Conservation (phyloP, 30 jellyfish, hydroid and myxozoan genomes). For the Haliclystus octoradiatus region DNA sequence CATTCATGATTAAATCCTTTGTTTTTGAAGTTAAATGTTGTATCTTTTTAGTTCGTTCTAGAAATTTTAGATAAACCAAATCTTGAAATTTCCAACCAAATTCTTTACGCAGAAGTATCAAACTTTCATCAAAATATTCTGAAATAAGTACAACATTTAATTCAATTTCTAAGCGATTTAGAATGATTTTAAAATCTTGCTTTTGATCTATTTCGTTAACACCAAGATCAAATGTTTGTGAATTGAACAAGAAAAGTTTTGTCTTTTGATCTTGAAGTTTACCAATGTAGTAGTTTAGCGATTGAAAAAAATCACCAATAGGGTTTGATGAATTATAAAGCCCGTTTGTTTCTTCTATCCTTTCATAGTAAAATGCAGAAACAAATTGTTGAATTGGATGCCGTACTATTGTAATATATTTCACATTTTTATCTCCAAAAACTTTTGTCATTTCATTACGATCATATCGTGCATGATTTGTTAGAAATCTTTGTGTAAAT, state of each 20-base stretch:
- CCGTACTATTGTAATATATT: constrained; percentile 73
- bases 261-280: background rate
- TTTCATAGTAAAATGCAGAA: constrained; percentile 70
- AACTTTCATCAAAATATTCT: constrained; percentile 92
- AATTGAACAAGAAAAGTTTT: background rate
- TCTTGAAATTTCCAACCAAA: constrained; percentile 85
- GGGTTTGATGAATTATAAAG: constrained; percentile 51
- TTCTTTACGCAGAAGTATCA: constrained; percentile 63
- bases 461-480: background rate
- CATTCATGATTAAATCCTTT: constrained; percentile 20
- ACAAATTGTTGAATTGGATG: constrained; percentile 80
- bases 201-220: background rate
- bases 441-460: background rate
- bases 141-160: constrained; percentile 68
- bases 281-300: constrained; percentile 79
- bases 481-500: background rate
- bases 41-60: constrained; percentile 43
- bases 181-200: constrained; percentile 2
- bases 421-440: constrained; percentile 5
- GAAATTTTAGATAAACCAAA: constrained; percentile 57
- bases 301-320: constrained; percentile 56
- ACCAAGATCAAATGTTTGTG: background rate
- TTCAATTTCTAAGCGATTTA: constrained; percentile 50
- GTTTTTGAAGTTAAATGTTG: constrained; percentile 8
- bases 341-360: constrained; percentile 33